A percentile compares a stretch with the other conserved stretches of the same genome.
Evolutionary conservation across 2,113 vertebrate genomes (phyloP).

Genomic region (Perognathus longimembris): DNA sequence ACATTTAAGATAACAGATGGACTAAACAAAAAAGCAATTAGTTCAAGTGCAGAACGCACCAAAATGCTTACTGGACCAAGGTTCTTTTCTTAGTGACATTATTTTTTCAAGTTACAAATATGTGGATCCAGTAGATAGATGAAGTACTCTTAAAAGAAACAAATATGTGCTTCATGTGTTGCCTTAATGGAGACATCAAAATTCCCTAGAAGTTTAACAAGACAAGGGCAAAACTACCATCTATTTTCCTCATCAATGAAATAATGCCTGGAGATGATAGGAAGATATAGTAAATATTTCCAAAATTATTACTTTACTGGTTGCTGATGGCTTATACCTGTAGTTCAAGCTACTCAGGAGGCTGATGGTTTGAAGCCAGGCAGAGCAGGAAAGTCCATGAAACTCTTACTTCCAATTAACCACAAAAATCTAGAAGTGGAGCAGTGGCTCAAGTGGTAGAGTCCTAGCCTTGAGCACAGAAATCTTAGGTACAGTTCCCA

Average conservation of each 20-base stretch:
- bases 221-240: background rate
- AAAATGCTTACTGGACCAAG: background rate
- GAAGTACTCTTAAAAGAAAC: background rate
- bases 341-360: too few relatives aligned
- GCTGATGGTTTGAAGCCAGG: too few relatives aligned
- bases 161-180: background rate
- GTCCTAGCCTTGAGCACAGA: too few relatives aligned
- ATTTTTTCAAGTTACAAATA: constrained; percentile 29
- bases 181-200: background rate
- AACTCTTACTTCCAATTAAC: too few relatives aligned
- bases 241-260: constrained; percentile 11
- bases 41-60: background rate
- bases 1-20: background rate
- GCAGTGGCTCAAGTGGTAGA: too few relatives aligned
- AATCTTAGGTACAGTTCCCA: too few relatives aligned
- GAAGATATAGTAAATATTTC: background rate
- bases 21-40: background rate
- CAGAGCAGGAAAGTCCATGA: too few relatives aligned
- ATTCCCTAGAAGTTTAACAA: background rate
- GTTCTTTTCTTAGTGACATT: background rate
- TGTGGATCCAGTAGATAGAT: background rate
- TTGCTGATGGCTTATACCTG: too few relatives aligned
- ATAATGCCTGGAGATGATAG: background rate
- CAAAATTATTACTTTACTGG: too few relatives aligned
- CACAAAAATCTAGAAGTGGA: too few relatives aligned